These are phyloP conservation scores for Tenthredo scrophulariae DNA, from an alignment of 2,888 invertebrate genomes.

Conservation along the genomic window DNA sequence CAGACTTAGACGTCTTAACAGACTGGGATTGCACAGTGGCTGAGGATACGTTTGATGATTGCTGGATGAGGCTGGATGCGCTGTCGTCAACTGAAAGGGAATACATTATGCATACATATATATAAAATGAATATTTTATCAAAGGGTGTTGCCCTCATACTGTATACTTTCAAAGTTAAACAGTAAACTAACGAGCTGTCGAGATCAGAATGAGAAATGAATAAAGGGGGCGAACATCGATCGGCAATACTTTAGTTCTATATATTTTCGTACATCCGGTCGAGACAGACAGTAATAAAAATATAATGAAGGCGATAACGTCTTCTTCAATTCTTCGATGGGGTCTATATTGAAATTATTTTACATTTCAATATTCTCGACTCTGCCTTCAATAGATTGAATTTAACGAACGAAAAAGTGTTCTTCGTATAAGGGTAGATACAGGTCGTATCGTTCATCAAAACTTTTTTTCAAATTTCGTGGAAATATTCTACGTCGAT, in stretches of 20 bases:
- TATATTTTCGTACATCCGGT: not conserved
- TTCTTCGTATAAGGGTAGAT: no score
- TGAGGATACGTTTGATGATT: constrained; percentile 71
- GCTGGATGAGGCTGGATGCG: constrained; percentile 68
- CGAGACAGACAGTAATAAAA: not conserved
- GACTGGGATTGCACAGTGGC: constrained; percentile 69
- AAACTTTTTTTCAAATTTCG: no score
- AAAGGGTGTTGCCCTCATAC: not conserved
- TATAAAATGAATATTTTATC: not conserved
- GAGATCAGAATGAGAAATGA: not conserved
- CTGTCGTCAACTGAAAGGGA: constrained; percentile 68
- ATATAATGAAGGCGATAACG: not conserved
- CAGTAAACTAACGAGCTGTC: constrained; percentile 1
- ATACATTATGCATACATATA: not conserved
- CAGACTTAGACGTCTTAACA: constrained; percentile 81
- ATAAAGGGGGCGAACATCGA: not conserved
- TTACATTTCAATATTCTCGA: not conserved
- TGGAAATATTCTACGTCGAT: no score
- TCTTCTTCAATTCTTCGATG: not conserved
- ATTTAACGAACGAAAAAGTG: no score
- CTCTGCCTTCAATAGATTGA: no score
- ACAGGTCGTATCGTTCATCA: no score
- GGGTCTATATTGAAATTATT: not conserved
- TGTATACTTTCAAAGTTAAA: not conserved
- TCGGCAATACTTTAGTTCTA: not conserved